Percentiles rank a stretch among this genome's conserved stretches.
phyloP scores from a whole-genome alignment of 2,113 vertebrate species.

The Taxidea taxus region DNA sequence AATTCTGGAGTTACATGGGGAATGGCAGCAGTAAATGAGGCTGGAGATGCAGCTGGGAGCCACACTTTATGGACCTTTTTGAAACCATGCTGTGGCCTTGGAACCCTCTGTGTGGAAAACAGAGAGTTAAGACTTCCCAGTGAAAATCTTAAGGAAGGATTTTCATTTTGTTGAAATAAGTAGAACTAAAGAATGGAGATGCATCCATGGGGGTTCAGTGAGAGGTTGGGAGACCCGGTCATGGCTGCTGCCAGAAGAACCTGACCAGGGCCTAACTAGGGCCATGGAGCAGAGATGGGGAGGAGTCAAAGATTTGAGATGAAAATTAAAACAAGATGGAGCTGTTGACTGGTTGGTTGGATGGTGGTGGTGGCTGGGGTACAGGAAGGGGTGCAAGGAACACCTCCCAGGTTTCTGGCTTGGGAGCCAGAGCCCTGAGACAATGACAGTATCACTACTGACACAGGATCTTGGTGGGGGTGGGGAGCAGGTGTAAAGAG shows the following conservation, averaged over 20 bases:
- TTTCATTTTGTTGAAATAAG: no score
- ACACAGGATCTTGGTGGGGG: not conserved
- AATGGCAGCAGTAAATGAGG: not conserved
- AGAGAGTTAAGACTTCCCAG: not conserved
- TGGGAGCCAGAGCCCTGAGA: not conserved
- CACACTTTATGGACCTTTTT: not conserved
- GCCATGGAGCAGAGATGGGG: not conserved
- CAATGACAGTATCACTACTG: no score
- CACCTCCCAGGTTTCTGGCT: not conserved
- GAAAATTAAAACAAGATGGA: not conserved
- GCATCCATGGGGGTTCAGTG: not conserved
- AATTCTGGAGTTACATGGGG: not conserved
- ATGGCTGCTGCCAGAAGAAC: rapidly evolving
- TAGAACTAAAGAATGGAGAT: not conserved
- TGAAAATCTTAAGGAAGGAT: not conserved
- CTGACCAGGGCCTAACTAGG: not conserved
- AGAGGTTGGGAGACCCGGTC: not conserved
- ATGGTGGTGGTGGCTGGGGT: not conserved
- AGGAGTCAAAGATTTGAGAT: not conserved
- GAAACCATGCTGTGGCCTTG: not conserved
- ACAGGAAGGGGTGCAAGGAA: not conserved
- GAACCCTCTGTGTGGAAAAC: not conserved
- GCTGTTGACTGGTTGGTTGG: not conserved
- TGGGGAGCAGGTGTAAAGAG: not conserved
- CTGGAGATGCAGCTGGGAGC: not conserved